Conservation (phyloP, 2,113 vertebrate genomes). For the Desmodus rotundus region DNA sequence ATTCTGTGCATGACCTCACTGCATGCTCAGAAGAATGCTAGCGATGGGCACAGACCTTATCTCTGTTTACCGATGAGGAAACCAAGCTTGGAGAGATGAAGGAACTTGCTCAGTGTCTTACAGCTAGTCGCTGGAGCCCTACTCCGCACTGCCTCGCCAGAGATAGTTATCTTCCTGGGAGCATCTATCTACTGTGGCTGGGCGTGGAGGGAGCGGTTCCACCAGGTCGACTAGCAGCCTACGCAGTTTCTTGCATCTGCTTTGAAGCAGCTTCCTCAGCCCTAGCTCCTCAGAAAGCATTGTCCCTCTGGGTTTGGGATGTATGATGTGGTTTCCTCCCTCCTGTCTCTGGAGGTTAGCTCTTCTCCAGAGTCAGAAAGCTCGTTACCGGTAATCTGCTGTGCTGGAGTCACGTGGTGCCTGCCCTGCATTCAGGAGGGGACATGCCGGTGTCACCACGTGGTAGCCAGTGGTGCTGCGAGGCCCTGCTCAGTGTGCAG, state of each 20-base stretch:
- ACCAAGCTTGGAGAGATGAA: neutral
- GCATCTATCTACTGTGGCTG: neutral
- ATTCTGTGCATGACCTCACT: neutral
- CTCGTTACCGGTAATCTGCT: neutral
- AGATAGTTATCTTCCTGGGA: constrained; percentile 25
- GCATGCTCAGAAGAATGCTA: neutral
- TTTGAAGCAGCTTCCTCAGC: constrained; percentile 39
- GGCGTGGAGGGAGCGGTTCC: neutral
- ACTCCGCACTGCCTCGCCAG: neutral
- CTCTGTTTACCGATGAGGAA: constrained; percentile 44
- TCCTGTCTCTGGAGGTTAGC: neutral
- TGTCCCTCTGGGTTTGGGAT: neutral
- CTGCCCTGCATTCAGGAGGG: neutral
- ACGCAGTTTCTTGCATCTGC: neutral
- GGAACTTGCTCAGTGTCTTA: neutral
- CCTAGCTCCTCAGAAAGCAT: neutral
- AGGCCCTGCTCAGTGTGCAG: neutral
- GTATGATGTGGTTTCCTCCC: constrained; percentile 30
- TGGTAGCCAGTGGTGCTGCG: neutral
- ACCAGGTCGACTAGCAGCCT: neutral
- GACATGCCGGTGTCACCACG: neutral
- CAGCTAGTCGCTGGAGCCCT: neutral
- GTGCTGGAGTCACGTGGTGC: neutral
- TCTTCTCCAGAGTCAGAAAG: neutral
- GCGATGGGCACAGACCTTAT: neutral